These are phyloP conservation scores for Eupithecia subumbrata DNA, from an alignment of 2,888 invertebrate genomes.

Conservation along the genomic window DNA sequence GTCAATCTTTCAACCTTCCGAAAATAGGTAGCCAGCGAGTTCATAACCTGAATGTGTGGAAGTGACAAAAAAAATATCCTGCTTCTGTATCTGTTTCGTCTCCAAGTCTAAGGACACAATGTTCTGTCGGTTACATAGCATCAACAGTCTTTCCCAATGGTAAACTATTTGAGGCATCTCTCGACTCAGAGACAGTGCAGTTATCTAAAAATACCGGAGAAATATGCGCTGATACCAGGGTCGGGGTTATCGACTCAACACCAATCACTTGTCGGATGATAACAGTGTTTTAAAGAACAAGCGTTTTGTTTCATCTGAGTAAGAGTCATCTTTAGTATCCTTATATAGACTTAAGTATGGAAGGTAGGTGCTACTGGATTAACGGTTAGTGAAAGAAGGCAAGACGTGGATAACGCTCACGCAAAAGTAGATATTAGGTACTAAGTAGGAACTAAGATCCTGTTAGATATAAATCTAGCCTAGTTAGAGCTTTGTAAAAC, in stretches of 20 bases:
- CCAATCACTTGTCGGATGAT: slow-evolving; percentile 28
- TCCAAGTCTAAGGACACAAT: background rate
- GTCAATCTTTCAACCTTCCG: background rate
- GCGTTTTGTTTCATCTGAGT: background rate
- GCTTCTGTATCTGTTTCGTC: background rate
- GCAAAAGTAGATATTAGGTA: background rate
- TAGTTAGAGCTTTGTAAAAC: background rate
- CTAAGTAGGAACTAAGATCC: background rate
- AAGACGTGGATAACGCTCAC: background rate
- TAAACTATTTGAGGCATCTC: slow-evolving; percentile 20
- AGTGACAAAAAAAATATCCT: too few species aligned
- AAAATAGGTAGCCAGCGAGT: background rate
- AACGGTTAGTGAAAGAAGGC: background rate
- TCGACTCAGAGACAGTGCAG: slow-evolving; percentile 20
- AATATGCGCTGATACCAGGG: slow-evolving; percentile 32
- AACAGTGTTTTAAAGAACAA: slow-evolving; percentile 6
- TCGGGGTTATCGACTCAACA: slow-evolving; percentile 41
- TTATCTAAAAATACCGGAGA: slow-evolving; percentile 42
- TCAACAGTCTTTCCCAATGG: background rate
- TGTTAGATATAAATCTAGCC: too few species aligned
- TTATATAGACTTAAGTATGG: background rate
- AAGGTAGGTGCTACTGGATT: slow-evolving; percentile 1
- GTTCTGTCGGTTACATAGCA: background rate
- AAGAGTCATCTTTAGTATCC: background rate
- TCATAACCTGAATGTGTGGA: too few species aligned